Conservation (phyloP, 2,888 invertebrate genomes). For the Junonia oenone region DNA sequence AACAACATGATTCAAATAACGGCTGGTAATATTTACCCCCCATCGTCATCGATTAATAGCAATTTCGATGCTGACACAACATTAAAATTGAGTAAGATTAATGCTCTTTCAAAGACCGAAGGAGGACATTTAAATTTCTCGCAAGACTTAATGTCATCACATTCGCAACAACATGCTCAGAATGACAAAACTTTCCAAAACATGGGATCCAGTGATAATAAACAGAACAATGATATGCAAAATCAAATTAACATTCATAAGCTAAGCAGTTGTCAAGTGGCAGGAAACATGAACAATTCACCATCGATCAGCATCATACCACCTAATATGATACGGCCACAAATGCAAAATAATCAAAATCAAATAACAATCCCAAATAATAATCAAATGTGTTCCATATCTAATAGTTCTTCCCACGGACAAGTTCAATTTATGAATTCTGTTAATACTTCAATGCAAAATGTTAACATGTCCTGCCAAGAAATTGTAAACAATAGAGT, state of each 20-base stretch:
- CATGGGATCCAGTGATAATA: conserved; percentile 60
- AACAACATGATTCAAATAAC: conserved; percentile 73
- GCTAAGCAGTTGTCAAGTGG: conserved; percentile 67
- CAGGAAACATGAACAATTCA: conserved; percentile 51
- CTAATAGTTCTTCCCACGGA: conserved; percentile 55
- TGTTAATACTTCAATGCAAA: conserved; percentile 62
- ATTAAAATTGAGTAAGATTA: conserved; percentile 68
- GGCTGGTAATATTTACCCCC: conserved; percentile 69
- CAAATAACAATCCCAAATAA: conserved; percentile 53
- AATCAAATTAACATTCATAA: conserved; percentile 66
- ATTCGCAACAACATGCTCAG: conserved; percentile 66
- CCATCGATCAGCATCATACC: conserved; percentile 70
- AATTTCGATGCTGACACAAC: conserved; percentile 72
- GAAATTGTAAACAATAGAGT: conserved; percentile 58
- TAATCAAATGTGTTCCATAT: conserved; percentile 65
- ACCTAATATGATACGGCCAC: conserved; percentile 61
- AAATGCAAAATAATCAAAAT: conserved; percentile 59
- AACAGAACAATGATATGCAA: conserved; percentile 53
- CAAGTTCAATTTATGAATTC: conserved; percentile 65
- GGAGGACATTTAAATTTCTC: conserved; percentile 71
- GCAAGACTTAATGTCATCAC: conserved; percentile 71
- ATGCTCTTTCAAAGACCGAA: conserved; percentile 69
- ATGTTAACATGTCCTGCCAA: conserved; percentile 66
- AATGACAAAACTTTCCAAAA: conserved; percentile 70
- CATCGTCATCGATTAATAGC: conserved; percentile 58